Evolutionary conservation across 2,113 vertebrate genomes (phyloP), one percentile per base, ranked within the genome.

Genomic region (Neoarius graeffei): DNA sequence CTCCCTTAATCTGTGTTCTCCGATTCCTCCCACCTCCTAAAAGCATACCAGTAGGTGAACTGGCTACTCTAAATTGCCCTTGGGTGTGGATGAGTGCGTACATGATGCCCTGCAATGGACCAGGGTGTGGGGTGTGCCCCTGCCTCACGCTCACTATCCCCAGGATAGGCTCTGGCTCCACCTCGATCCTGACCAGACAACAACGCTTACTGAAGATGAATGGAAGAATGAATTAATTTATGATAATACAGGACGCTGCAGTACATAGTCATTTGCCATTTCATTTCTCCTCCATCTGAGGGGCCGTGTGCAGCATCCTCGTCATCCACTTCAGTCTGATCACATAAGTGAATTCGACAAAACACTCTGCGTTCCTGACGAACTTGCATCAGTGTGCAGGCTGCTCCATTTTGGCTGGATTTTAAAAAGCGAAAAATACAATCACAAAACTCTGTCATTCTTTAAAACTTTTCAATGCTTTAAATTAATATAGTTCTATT

Each of bases 401-500:
- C 57, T 62, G 15, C 62, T 76, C 35, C 56, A 84, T 86, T 62
- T 88, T 11, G 54, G 76, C 25, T 82, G 59, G 62, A 67, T 73
- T 54, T 73, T 50, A 84, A 82, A 88, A 86, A 50, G 87, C 88
- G 66, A 25, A 84, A 87, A 91, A 90, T 88, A 92, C 93, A 94
- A 93, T 93, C 93, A 93, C 7, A 88, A 71, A 54, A 82, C 88
- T 17, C 27, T 87, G 42, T 77, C 50, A 60, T 30, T 82, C 54
- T 59, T 23, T 82, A 74, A 77, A 87, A 30, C 50, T 91, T 90
- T 88, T 77, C 19, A 88, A 88, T 67, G 57, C 50, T 82, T 81
- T 89, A 83, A 77, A 90, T 90, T 48, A 67, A 87, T 85, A 91
- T 88, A 87, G 89, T 81, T 91, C 81, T 92, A 91, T 92, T 89